phyloP scores from a whole-genome alignment of 2,797 vertebrate genomes.

The Hydrolagus colliei region DNA sequence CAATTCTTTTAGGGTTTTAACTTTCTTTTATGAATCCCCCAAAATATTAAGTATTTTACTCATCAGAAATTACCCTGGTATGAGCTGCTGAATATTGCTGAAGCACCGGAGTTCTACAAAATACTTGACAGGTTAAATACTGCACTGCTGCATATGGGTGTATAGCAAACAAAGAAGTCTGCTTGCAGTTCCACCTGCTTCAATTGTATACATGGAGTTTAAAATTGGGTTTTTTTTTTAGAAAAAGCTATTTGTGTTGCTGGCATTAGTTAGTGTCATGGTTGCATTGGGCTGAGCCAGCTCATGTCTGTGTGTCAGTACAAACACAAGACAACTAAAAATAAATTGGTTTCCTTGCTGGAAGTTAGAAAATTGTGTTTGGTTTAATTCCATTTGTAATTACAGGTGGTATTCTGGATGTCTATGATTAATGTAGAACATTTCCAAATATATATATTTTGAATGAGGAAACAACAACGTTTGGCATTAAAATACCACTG shows the following conservation, averaged over 20 bases:
- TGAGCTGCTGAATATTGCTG: too few relatives aligned
- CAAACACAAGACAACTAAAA: not conserved
- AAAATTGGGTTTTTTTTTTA: not conserved
- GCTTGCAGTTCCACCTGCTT: too few relatives aligned
- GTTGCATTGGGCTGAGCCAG: not conserved
- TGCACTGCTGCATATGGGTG: too few relatives aligned
- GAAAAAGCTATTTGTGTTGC: not conserved
- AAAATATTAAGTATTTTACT: not conserved
- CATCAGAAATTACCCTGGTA: not conserved
- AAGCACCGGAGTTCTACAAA: too few relatives aligned
- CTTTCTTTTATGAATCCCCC: not conserved
- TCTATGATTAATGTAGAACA: not conserved
- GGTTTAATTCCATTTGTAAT: not conserved
- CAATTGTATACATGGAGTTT: too few relatives aligned
- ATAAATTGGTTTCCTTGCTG: too few relatives aligned
- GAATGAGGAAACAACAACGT: not conserved
- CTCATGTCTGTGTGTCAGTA: not conserved
- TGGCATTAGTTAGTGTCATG: not conserved
- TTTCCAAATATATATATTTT: not conserved
- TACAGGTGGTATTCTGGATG: not conserved
- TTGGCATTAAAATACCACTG: not conserved
- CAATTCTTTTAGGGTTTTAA: too few relatives aligned
- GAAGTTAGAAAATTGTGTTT: not conserved
- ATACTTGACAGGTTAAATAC: too few relatives aligned
- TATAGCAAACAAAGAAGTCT: too few relatives aligned